A percentile compares a stretch with the other conserved stretches of the same genome.
Conservation (phyloP, 2,113 vertebrate species). For the Chionis minor region DNA sequence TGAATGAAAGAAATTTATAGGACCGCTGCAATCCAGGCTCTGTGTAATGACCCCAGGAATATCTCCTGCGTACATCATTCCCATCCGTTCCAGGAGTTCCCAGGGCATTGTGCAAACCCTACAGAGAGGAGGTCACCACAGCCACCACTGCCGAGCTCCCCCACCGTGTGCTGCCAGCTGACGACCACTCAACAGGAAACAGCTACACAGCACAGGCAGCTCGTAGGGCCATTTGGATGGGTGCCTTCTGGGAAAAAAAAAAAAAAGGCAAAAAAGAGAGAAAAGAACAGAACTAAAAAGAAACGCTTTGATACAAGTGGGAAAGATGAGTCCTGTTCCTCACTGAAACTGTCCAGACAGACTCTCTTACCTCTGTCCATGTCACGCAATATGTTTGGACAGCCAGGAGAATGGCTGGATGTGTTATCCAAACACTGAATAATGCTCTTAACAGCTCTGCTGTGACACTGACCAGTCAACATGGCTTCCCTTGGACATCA, state of each 20-base stretch:
- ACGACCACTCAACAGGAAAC: neutral
- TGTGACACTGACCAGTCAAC: neutral
- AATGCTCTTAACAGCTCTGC: neutral
- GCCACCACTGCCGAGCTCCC: neutral
- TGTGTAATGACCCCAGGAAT: slow-evolving; percentile 35
- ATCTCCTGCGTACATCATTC: neutral
- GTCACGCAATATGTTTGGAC: neutral
- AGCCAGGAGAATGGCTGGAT: neutral
- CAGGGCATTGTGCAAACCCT: neutral
- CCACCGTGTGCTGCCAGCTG: neutral
- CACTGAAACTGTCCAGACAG: neutral
- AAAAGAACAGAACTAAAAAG: neutral
- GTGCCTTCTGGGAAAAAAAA: neutral
- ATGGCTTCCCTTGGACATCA: neutral
- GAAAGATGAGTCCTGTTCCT: neutral
- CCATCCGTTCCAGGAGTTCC: neutral
- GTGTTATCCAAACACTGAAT: neutral
- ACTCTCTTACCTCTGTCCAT: neutral
- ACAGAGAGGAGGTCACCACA: neutral
- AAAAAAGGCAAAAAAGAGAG: neutral
- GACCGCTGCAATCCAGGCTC: neutral
- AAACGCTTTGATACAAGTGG: accelerated
- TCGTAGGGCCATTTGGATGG: neutral
- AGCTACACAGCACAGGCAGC: neutral
- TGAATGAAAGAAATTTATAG: slow-evolving; percentile 35